Base-by-base conservation (phyloP, 2,888 invertebrate species). In the Pseudanteris insignis region DNA sequence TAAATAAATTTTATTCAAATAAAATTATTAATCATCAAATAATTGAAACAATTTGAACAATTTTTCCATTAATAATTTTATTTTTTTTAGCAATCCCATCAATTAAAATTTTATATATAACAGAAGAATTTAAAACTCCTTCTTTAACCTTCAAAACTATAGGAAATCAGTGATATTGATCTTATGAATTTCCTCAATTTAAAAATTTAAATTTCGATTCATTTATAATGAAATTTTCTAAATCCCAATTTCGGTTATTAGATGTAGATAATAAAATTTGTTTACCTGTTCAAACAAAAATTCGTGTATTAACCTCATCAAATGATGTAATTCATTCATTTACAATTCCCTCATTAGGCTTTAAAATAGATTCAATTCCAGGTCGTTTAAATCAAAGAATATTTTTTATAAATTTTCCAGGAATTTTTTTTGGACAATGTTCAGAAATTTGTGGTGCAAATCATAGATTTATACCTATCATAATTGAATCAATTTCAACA, bases 381-480 rank as follows among this genome's bases (percentile, higher is more conserved):
- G 87, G 87, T 0, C 86, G 87, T 30, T 67, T 88, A 77, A 87
- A 88, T 69, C 86, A 88, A 86, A 83, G 81, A 73, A 84, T 4
- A 8, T 26, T 89, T 77, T 81, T 81, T 69, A 83, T 85, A 69
- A 86, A 84, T 65, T 85, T 86, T 1, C 83, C 87, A 0, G 88
- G 89, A 30, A 70, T 89, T 75, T 88, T 84, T 80, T 90, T 81
- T 80, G 89, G 89, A 0, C 89, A 90, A 85, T 91, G 90, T 77
- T 90, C 89, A 68, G 89, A 91, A 86, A 90, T 91, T 83, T 91
- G 90, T 81, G 90, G 90, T 0, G 85, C 86, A 44, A 90, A 91
- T 77, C 89, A 91, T 78, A 88, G 88, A 55, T 90, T 90, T 85
- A 91, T 91, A 81, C 90, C 89, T 21, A 89, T 90, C 84, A 83